Percentiles rank a stretch among this genome's conserved stretches.
Evolutionary conservation across 2,113 vertebrate genomes (phyloP).

Genomic region (Microcebus murinus): DNA sequence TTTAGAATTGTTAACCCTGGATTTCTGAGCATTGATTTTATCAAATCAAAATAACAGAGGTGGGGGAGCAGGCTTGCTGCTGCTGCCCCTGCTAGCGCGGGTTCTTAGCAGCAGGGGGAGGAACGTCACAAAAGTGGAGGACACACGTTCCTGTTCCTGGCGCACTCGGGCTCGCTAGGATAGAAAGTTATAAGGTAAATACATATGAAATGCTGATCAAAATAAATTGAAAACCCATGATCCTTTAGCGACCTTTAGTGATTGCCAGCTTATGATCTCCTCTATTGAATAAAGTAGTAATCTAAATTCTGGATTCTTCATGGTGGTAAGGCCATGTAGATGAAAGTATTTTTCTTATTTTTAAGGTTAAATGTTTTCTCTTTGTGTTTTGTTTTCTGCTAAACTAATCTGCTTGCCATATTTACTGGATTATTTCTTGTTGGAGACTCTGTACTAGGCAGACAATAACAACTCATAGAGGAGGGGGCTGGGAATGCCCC

Average conservation of each 20-base stretch:
- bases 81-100: no score
- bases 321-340: not conserved
- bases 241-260: not conserved
- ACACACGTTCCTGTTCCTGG: not conserved
- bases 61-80: accelerated
- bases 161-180: not conserved
- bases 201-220: not conserved
- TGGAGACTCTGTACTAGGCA: not conserved
- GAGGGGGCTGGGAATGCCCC: not conserved
- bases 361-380: not conserved
- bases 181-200: not conserved
- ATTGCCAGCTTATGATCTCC: not conserved
- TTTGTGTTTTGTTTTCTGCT: constrained; percentile 25
- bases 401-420: not conserved
- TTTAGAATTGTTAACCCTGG: not conserved
- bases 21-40: not conserved
- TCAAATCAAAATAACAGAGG: not conserved
- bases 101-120: not conserved
- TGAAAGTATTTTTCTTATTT: not conserved
- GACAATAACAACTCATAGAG: constrained; percentile 17
- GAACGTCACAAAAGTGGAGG: not conserved
- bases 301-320: not conserved
- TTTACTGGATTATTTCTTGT: not conserved
- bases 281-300: not conserved
- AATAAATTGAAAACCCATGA: not conserved